Percentiles rank a stretch among this genome's conserved stretches.
phyloP scores from a whole-genome alignment of 2,888 invertebrate species.

The Caenorhabditis sulstoni region DNA sequence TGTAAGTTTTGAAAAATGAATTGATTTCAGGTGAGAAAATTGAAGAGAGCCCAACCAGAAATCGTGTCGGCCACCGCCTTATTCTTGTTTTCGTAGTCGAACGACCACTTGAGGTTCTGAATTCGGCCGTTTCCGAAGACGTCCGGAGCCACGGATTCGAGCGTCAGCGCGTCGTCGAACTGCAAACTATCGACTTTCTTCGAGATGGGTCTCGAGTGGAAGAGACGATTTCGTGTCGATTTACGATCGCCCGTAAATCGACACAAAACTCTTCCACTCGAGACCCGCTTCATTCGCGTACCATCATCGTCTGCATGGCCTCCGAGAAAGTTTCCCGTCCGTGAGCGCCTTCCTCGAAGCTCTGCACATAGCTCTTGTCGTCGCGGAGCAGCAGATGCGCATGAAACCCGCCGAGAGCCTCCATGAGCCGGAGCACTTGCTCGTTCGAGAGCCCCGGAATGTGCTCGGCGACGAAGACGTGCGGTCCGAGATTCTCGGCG shows the following conservation, averaged over 20 bases:
- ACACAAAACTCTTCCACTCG: no score
- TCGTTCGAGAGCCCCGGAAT: slow-evolving; percentile 39
- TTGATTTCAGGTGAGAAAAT: not conserved
- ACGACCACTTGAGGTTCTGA: slow-evolving; percentile 39
- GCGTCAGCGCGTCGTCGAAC: slow-evolving; percentile 15
- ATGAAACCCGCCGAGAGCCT: slow-evolving; percentile 40
- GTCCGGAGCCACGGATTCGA: slow-evolving; percentile 9
- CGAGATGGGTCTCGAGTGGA: no score
- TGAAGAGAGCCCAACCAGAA: slow-evolving; percentile 1
- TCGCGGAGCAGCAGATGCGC: slow-evolving; percentile 10
- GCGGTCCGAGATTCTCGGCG: slow-evolving; percentile 28
- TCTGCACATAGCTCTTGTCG: slow-evolving; percentile 35
- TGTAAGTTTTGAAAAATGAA: slow-evolving; percentile 5
- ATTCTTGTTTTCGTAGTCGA: slow-evolving; percentile 39
- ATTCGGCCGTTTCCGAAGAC: slow-evolving; percentile 34
- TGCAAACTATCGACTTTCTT: no score
- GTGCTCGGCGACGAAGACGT: slow-evolving; percentile 36
- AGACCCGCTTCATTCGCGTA: no score
- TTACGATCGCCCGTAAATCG: no score
- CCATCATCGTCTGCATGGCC: slow-evolving; percentile 31
- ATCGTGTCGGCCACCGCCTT: not conserved
- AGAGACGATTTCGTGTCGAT: no score
- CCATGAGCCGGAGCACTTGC: slow-evolving; percentile 36
- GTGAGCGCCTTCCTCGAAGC: slow-evolving; percentile 36
- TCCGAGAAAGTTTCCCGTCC: slow-evolving; percentile 16